Evolutionary conservation across 2,888 invertebrate species (phyloP), one percentile per base, ranked within the genome.

Genomic region (Pyrrhia umbra): DNA sequence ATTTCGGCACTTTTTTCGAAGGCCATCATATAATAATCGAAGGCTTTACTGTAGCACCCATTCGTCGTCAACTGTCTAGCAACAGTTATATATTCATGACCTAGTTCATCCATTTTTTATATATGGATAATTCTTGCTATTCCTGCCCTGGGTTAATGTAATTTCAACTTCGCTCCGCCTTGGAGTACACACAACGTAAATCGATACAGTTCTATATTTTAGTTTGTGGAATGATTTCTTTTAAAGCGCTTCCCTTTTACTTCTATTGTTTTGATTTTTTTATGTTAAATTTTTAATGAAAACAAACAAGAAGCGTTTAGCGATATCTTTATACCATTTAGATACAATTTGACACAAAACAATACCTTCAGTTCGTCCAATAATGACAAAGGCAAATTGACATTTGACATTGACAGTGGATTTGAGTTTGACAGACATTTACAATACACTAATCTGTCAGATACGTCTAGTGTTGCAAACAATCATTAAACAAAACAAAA

Each of bases 1-100:
- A 89, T 60, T 1, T 70, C 70, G 0, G 85, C 82, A 65, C 82
- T 78, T 57, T 85, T 86, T 9, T 90, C 86, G 56, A 94, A 90
- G 2, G 88, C 90, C 62, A 70, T 69, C 6, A 91, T 37, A 52
- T 90, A 93, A 20, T 86, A 72, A 67, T 93, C 89, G 30, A 91
- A 91, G 0, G 94, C 87, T 70, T 89, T 88, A 15, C 71, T 80
- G 56, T 85, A 91, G 43, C 77, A 77, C 1, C 88, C 89, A 51
- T 68, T 84, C 2, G 71, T 37, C 1, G 82, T 77, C 15, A 87
- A 69, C 20, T 88, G 85, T 39, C 90, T 82, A 2, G 91, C 93
- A 34, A 81, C 72, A 5, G 72, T 70, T 23, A 92, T 74, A 62
- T 82, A 87, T 55, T 88, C 82, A 34, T 68, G 75, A 13, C 82